Evolutionary conservation across 30 jellyfish, hydroid and myxozoan genomes (phyloP), one percentile per base, ranked within the genome.

Genomic region (Cassiopea xamachana): DNA sequence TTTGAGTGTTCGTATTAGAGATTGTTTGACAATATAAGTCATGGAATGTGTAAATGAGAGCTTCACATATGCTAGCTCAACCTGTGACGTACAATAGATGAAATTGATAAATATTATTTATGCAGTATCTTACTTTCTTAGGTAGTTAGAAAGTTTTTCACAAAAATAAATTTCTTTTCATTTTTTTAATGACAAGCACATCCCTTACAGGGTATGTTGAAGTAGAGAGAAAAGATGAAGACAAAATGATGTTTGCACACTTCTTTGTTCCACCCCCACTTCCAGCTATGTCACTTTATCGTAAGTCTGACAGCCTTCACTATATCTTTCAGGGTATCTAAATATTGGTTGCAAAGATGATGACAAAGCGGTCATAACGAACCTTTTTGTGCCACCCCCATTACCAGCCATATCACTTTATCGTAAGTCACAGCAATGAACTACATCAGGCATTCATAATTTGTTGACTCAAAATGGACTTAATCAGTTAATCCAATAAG

Each of bases 361-460:
- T 8, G 95, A 88, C 91, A 79, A 81, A 69, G 80, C 79, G 87
- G 87, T 79, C 44, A 48, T 88, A 15, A 46, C 91, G 2, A 74
- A 79, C 69, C 50, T 88, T 61, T 79, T 88, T 88, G 91, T 88
- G 87, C 95, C 95, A 48, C 95, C 95, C 75, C 95, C 95, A 68
- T 74, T 88, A 27, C 95, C 95, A 39, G 95, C 95, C 39, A 88
- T 88, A 87, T 88, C 95, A 70, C 77, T 88, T 39, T 88, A 88
- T 88, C 92, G 92, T 84, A 84, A 84, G 92, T 84, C 77, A 44
- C 51, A 46, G 18, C 50, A 55, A 4, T 67, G 8, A 82, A 47
- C 71, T 47, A 49, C 50, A 48, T 2, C 39, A 73, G 39, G 64
- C 7, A 6, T 10, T 55, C 7, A 55, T 55, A 55, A 55, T 55